Evolutionary conservation across 2,888 invertebrate species (phyloP).

Genomic region (Pyrgus malvae): DNA sequence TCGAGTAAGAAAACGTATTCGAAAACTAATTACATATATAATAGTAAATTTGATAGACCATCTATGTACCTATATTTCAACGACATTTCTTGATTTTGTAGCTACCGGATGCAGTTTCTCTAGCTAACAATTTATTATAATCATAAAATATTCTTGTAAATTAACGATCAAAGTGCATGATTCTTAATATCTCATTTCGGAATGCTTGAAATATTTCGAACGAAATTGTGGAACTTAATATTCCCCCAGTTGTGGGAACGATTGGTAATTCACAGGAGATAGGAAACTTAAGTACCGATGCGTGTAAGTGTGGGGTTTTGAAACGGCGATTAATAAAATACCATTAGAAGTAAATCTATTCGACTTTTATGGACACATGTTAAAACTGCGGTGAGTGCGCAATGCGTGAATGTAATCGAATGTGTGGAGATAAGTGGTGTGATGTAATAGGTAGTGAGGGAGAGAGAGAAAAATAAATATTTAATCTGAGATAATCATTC

Average conservation of each 20-base stretch:
- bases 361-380: slow-evolving; percentile 19
- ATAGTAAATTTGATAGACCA: no score
- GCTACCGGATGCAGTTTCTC: no score
- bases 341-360: slow-evolving; percentile 24
- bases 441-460: background rate
- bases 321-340: slow-evolving; percentile 22
- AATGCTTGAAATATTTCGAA: slow-evolving; percentile 6
- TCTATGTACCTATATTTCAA: no score
- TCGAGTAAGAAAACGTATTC: no score
- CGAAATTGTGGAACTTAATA: slow-evolving; percentile 11
- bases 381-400: slow-evolving; percentile 5
- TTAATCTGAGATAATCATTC: background rate
- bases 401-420: background rate
- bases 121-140: no score
- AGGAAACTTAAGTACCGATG: slow-evolving; percentile 18
- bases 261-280: slow-evolving; percentile 20
- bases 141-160: no score
- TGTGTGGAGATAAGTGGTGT: background rate
- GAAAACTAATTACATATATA: no score
- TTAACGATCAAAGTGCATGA: no score
- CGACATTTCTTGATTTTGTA: no score
- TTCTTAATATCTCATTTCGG: slow-evolving; percentile 1
- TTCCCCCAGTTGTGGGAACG: slow-evolving; percentile 21
- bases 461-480: background rate
- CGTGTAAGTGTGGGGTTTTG: slow-evolving; percentile 11